Conservation (phyloP, 2,888 invertebrate species). For the Carabus problematicus region DNA sequence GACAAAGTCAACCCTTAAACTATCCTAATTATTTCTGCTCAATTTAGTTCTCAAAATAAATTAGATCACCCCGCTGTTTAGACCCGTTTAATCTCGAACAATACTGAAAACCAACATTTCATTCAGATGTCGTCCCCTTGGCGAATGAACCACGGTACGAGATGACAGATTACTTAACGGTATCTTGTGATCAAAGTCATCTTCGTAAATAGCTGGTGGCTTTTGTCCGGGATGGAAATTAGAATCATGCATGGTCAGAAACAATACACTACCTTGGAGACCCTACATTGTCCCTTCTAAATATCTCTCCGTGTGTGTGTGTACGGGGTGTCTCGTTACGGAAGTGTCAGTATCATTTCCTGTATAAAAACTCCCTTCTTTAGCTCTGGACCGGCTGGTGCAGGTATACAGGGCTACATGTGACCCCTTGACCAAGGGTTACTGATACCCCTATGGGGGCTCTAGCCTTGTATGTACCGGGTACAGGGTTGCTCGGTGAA, state of each 20-base stretch:
- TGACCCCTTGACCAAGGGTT: conserved; percentile 12
- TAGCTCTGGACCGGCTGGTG: neutral
- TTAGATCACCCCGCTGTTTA: conserved; percentile 14
- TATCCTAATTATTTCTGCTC: conserved; percentile 23
- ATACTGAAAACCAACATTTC: neutral
- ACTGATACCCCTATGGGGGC: neutral
- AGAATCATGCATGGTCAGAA: conserved; percentile 28
- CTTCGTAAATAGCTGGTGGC: conserved; percentile 5
- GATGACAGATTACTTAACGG: conserved; percentile 30
- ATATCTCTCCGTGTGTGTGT: neutral
- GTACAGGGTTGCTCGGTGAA: too few relatives aligned
- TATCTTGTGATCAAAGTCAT: conserved; percentile 30
- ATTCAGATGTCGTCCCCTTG: conserved; percentile 9
- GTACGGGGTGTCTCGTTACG: conserved; percentile 24
- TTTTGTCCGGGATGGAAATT: conserved; percentile 27
- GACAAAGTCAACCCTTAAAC: conserved; percentile 1
- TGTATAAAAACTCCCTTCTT: conserved; percentile 20
- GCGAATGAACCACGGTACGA: conserved; percentile 17
- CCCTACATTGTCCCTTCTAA: neutral
- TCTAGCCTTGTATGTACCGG: neutral
- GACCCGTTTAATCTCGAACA: conserved; percentile 26
- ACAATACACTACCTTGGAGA: conserved; percentile 10
- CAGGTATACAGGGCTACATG: conserved; percentile 15
- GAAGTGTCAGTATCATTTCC: conserved; percentile 35
- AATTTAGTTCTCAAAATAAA: conserved; percentile 26